Conservation (phyloP, 2,797 vertebrate species). For the Rhodeus uyekii region DNA sequence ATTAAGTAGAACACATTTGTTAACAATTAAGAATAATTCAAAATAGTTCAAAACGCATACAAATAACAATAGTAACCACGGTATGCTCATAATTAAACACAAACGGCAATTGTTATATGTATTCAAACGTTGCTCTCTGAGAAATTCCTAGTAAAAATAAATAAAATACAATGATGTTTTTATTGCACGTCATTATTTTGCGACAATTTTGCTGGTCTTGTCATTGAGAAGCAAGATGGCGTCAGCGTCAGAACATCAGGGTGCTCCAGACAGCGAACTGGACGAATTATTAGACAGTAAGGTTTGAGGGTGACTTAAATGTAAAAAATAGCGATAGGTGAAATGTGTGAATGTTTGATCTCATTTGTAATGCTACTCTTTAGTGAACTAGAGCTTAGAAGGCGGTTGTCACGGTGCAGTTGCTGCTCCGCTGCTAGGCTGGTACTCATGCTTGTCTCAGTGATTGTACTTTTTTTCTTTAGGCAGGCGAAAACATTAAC, state of each 20-base stretch:
- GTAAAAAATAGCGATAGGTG: not conserved
- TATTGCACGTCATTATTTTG: conserved; percentile 44
- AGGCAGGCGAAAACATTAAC: not conserved
- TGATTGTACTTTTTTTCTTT: not conserved
- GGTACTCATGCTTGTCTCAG: not conserved
- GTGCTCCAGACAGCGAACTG: conserved; percentile 74
- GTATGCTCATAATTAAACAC: not conserved
- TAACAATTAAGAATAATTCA: not conserved
- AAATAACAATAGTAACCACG: not conserved
- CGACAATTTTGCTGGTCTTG: conserved; percentile 23
- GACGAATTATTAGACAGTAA: conserved; percentile 83
- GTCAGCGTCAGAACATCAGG: conserved; percentile 64
- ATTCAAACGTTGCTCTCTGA: not conserved
- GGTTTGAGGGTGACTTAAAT: conserved; percentile 43
- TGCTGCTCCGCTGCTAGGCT: not conserved
- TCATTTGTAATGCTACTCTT: not conserved
- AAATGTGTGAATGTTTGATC: not conserved
- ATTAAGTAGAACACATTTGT: not conserved
- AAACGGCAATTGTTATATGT: not conserved
- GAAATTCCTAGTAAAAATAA: too few relatives aligned
- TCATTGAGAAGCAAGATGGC: conserved; percentile 70
- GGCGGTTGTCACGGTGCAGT: not conserved
- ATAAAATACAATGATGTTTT: too few relatives aligned
- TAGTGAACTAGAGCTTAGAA: not conserved
- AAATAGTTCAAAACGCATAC: not conserved